These are phyloP conservation scores for Habroteleia sp. DNA, from an alignment of 2,888 invertebrate species.

Conservation along the genomic window DNA sequence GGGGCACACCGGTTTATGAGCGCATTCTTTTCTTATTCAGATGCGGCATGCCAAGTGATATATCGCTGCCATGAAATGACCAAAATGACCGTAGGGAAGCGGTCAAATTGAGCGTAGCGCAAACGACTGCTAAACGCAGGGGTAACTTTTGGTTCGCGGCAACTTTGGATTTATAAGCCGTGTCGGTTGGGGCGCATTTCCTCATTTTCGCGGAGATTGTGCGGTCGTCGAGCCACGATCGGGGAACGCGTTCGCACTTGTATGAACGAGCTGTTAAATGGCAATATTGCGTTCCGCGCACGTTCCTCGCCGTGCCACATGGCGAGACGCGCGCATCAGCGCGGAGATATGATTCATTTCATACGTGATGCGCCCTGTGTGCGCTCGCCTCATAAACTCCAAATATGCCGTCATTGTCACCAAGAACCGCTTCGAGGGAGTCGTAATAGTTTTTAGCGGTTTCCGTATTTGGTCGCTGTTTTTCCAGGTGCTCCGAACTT, in stretches of 20 bases:
- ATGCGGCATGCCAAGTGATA: conserved; percentile 42
- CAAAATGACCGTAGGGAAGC: conserved; percentile 29
- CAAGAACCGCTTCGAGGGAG: conserved; percentile 3
- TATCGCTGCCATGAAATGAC: conserved; percentile 37
- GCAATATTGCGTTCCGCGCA: conserved; percentile 59
- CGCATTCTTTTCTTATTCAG: conserved; percentile 53
- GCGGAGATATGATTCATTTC: conserved; percentile 55
- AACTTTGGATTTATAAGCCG: conserved; percentile 53
- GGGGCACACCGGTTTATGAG: conserved; percentile 37
- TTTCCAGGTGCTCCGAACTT: too few species aligned
- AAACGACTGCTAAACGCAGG: conserved; percentile 37
- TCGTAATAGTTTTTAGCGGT: conserved; percentile 4
- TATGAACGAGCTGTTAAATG: conserved; percentile 68
- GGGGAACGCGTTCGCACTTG: conserved; percentile 59
- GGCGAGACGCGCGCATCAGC: conserved; percentile 35
- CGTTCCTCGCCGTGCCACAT: conserved; percentile 54
- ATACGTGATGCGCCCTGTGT: conserved; percentile 38
- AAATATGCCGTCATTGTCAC: conserved; percentile 43
- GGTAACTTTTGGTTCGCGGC: conserved; percentile 31
- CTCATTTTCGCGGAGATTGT: conserved; percentile 43
- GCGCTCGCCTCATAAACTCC: conserved; percentile 46
- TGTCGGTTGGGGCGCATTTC: conserved; percentile 20
- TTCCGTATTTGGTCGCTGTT: conserved; percentile 16
- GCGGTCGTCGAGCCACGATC: conserved; percentile 52
- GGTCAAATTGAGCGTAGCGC: conserved; percentile 49